Conservation (phyloP, 2,888 invertebrate genomes). For the Scaptomyza caliginosa region DNA sequence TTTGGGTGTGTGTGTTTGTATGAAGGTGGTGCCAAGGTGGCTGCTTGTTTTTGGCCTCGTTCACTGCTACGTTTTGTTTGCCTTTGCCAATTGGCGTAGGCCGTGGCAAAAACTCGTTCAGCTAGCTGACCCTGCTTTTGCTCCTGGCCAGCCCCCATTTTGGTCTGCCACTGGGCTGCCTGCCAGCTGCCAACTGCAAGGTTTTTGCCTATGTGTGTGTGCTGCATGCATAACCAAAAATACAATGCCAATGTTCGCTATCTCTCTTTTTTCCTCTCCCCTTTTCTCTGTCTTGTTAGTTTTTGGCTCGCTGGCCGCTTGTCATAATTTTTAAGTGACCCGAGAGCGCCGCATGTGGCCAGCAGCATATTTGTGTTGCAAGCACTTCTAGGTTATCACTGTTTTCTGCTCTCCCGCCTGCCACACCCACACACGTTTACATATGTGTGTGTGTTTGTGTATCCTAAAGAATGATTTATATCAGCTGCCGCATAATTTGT, state of each 20-base stretch:
- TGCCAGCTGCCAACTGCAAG: conserved; percentile 54
- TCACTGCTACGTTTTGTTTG: conserved; percentile 36
- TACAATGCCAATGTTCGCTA: conserved; percentile 29
- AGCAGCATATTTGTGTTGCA: conserved; percentile 25
- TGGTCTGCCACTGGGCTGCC: conserved; percentile 34
- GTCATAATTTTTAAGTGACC: conserved; percentile 78
- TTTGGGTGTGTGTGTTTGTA: neutral
- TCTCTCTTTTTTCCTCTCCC: neutral
- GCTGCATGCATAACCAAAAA: conserved; percentile 43
- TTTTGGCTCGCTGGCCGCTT: conserved; percentile 60
- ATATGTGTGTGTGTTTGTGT: neutral
- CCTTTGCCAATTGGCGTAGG: conserved; percentile 74
- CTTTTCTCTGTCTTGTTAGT: conserved; percentile 1
- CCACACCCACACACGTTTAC: conserved; percentile 19
- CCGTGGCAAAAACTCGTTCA: conserved; percentile 33
- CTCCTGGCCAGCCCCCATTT: neutral
- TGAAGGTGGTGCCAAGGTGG: conserved; percentile 50
- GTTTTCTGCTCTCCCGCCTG: neutral
- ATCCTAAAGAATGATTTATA: conserved; percentile 62
- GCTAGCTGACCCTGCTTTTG: conserved; percentile 29
- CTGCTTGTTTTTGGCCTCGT: conserved; percentile 30
- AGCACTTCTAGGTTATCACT: conserved; percentile 9
- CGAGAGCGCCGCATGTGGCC: conserved; percentile 48
- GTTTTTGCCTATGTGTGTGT: conserved; percentile 16
- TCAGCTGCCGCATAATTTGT: conserved; percentile 63